phyloP scores from a whole-genome alignment of 2,888 invertebrate species.

The Seira ritae region DNA sequence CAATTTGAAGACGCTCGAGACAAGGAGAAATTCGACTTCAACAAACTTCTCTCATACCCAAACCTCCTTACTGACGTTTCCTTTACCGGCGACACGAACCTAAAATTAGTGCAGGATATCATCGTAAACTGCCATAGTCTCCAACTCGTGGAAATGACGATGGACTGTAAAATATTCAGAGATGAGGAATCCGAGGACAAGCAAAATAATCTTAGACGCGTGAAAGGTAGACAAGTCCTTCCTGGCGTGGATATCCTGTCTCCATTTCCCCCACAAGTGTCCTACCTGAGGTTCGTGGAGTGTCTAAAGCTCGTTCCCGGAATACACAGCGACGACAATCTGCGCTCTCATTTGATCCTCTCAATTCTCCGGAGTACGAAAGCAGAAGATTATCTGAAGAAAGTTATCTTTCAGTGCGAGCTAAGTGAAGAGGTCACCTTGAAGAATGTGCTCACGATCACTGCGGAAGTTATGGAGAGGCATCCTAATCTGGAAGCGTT shows the following conservation, averaged over 20 bases:
- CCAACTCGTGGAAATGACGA: slow-evolving; percentile 55
- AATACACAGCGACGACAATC: slow-evolving; percentile 29
- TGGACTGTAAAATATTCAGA: slow-evolving; percentile 46
- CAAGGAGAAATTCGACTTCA: slow-evolving; percentile 13
- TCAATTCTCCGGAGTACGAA: slow-evolving; percentile 42
- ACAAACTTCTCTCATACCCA: slow-evolving; percentile 34
- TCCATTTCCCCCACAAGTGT: not conserved
- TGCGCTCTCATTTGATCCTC: slow-evolving; percentile 38
- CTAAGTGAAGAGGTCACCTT: slow-evolving; percentile 36
- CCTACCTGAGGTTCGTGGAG: slow-evolving; percentile 29
- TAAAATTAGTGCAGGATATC: slow-evolving; percentile 46
- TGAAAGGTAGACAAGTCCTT: slow-evolving; percentile 22
- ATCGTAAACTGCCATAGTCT: slow-evolving; percentile 32
- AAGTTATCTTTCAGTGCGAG: slow-evolving; percentile 57
- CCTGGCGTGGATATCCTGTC: slow-evolving; percentile 46
- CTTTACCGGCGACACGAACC: slow-evolving; percentile 39
- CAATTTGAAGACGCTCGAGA: slow-evolving; percentile 45
- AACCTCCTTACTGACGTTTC: slow-evolving; percentile 37
- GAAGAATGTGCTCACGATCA: slow-evolving; percentile 17
- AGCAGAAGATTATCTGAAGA: slow-evolving; percentile 17
- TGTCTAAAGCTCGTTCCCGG: slow-evolving; percentile 53
- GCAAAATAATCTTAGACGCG: not conserved
- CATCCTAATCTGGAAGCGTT: slow-evolving; percentile 47
- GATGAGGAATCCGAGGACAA: not conserved
- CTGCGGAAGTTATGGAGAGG: slow-evolving; percentile 51